Base-by-base conservation (phyloP, 2,888 invertebrate species). In the Brachylomia viminalis region DNA sequence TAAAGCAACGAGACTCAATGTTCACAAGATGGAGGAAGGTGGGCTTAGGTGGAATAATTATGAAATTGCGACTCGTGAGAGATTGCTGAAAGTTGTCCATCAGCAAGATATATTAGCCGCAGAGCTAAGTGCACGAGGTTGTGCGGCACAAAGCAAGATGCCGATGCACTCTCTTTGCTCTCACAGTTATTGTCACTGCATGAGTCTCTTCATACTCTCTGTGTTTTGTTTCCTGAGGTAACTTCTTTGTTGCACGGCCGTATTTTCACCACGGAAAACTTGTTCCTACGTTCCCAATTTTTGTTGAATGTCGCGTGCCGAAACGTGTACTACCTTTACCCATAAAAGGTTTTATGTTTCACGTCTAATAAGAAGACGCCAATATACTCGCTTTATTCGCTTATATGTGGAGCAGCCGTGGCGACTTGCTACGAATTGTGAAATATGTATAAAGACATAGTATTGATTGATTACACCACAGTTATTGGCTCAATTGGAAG, bases 161-260 rank as follows among this genome's bases (percentile, higher is more conserved):
- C 87, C 89, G 90, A 90, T 91, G 92, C 90, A 92, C 91, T 90
- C 91, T 91, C 90, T 90, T 91, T 89, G 93, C 93, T 94, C 94
- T 94, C 91, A 94, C 88, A 92, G 90, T 92, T 92, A 94, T 93
- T 93, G 90, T 87, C 82, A 82, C 87, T 86, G 78, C 82, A 85
- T 87, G 82, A 88, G 89, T 86, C 82, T 85, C 80, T 85, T 75
- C 73, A 72, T 72, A 72, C 66, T 65, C 76, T 77, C 82, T 72
- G 75, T 82, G 81, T 83, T 87, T 85, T 85, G 73, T 85, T 86
- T 76, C 83, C 82, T 79, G 84, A 84, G 81, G 67, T 66, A 70
- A 72, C 67, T 65, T 77, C 73, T 85, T 72, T 84, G 83, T 76
- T 73, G 56, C 56, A 47, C 69, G 52, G 61, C 64, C 65, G 74